Percentiles rank a stretch among this genome's conserved stretches.
Conservation (phyloP, 1,140 invertebrate species). For the Maconellicoccus hirsutus region DNA sequence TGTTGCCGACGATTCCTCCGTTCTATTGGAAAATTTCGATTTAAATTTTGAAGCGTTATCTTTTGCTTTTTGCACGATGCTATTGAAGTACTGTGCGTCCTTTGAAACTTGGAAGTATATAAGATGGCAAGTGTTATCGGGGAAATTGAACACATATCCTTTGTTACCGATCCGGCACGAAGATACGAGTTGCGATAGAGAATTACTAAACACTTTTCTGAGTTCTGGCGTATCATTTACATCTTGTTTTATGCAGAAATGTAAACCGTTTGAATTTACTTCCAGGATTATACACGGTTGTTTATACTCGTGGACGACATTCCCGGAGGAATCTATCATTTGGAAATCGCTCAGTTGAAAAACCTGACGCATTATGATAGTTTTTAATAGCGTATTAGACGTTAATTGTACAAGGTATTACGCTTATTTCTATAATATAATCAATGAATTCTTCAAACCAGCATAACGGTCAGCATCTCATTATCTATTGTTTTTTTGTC, state of each 20-base stretch:
- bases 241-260: constrained; percentile 7
- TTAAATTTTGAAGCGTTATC: constrained; percentile 62
- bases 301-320: not conserved
- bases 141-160: constrained; percentile 11
- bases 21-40: constrained; percentile 88
- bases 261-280: not conserved
- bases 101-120: not conserved
- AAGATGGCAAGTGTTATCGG: constrained; percentile 3
- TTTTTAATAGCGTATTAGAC: not conserved
- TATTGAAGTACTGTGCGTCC: not conserved
- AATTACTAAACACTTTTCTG: not conserved
- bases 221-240: constrained; percentile 10
- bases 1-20: constrained; percentile 91
- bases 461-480: constrained; percentile 1
- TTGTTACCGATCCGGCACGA: constrained; percentile 6
- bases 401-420: not conserved
- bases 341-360: constrained; percentile 10
- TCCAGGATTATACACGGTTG: not conserved
- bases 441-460: not conserved
- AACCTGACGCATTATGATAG: not conserved
- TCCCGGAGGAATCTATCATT: not conserved
- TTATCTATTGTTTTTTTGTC: not conserved
- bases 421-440: not conserved
- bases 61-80: constrained; percentile 32
- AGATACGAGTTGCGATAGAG: not conserved